phyloP scores from a whole-genome alignment of 2,113 vertebrate species.

The Halcyon malimbica region DNA sequence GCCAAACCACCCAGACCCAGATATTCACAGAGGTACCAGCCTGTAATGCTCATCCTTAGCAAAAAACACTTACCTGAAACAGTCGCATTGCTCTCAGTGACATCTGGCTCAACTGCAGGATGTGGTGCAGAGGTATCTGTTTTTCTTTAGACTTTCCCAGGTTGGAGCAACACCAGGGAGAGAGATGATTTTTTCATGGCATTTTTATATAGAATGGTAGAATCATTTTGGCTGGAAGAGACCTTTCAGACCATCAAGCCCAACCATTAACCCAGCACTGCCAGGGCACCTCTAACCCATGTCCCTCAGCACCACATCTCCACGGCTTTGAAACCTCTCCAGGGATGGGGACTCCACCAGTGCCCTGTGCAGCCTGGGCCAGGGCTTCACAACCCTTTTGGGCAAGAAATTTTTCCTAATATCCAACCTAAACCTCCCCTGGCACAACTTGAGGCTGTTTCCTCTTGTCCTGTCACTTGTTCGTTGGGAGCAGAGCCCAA shows the following conservation, averaged over 20 bases:
- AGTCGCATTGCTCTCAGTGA: neutral
- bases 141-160: neutral
- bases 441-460: neutral
- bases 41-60: neutral
- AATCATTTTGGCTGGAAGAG: neutral
- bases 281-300: neutral
- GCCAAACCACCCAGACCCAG: neutral
- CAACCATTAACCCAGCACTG: neutral
- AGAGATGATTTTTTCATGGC: neutral
- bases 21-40: neutral
- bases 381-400: neutral
- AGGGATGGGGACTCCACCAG: neutral
- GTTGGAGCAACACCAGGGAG: neutral
- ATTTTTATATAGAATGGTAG: neutral
- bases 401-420: neutral
- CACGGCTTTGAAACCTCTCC: neutral
- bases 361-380: neutral
- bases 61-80: neutral
- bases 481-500: neutral
- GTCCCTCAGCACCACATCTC: neutral
- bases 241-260: neutral
- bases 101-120: neutral
- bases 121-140: rapidly evolving
- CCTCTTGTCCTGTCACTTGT: neutral
- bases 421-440: neutral